These are phyloP conservation scores for Trachelus iudaicus DNA, from an alignment of 2,888 invertebrate genomes.

Conservation along the genomic window DNA sequence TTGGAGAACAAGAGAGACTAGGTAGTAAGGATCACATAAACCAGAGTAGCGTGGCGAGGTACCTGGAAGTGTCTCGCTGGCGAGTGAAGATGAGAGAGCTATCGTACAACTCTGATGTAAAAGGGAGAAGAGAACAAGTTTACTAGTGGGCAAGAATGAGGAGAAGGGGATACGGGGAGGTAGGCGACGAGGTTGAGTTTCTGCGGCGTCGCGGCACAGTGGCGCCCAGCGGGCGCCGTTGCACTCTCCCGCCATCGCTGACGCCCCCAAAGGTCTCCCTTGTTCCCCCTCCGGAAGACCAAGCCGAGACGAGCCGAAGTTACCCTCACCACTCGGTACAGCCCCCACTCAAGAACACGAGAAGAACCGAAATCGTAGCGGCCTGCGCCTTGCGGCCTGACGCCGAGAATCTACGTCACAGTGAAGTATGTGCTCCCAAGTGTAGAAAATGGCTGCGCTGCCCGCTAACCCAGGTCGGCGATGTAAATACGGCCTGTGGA, in stretches of 20 bases:
- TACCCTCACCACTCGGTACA: constrained; percentile 17
- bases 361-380: constrained; percentile 32
- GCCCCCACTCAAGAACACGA: constrained; percentile 26
- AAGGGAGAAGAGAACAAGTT: background rate
- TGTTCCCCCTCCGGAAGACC: background rate
- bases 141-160: background rate
- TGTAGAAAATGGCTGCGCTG: constrained; percentile 65
- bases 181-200: constrained; percentile 37
- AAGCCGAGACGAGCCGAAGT: constrained; percentile 19
- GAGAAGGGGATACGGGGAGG: background rate
- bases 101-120: background rate
- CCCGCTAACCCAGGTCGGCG: constrained; percentile 54
- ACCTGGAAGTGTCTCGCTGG: background rate
- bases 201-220: constrained; percentile 52
- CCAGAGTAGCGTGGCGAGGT: background rate
- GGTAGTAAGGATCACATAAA: background rate
- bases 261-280: constrained; percentile 33
- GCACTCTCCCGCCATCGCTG: constrained; percentile 45
- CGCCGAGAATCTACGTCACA: constrained; percentile 51
- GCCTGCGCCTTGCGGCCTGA: constrained; percentile 41
- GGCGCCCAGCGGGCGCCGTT: constrained; percentile 58
- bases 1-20: background rate
- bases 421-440: constrained; percentile 64
- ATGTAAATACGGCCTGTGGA: constrained; percentile 61
- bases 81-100: background rate